Evolutionary conservation across 2,113 vertebrate species (phyloP).

Genomic region (Brachypodius melanocephalos): DNA sequence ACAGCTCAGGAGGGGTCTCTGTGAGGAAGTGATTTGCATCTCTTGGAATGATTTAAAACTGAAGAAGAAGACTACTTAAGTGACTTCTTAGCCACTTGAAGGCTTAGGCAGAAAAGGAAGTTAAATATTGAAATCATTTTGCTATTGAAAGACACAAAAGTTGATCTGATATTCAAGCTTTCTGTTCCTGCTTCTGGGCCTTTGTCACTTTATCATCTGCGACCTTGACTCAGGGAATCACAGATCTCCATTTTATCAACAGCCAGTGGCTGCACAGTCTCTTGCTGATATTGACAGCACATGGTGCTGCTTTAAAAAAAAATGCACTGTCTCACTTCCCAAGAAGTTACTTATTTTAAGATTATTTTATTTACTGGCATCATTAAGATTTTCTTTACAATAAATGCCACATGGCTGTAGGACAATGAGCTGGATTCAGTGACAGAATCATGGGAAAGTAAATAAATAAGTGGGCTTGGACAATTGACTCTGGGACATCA

Average conservation of each 20-base stretch:
- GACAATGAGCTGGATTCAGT: neutral
- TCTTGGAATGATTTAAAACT: conserved; percentile 30
- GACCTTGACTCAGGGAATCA: conserved; percentile 68
- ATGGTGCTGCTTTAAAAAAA: neutral
- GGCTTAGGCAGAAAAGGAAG: conserved; percentile 23
- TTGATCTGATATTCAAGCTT: conserved; percentile 42
- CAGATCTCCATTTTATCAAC: conserved; percentile 54
- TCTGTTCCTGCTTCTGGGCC: conserved; percentile 46
- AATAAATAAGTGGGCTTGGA: neutral
- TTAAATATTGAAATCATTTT: conserved; percentile 62
- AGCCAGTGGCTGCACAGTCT: conserved; percentile 42
- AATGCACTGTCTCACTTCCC: neutral
- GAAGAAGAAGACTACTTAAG: neutral
- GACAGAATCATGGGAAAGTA: neutral
- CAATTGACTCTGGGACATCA: neutral
- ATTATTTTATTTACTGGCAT: neutral
- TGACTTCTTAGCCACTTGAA: conserved; percentile 31
- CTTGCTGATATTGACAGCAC: neutral
- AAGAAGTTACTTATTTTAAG: neutral
- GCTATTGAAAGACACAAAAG: conserved; percentile 35
- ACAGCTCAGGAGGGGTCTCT: conserved; percentile 25
- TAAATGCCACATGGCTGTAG: neutral
- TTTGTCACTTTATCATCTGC: conserved; percentile 54
- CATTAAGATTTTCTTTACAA: neutral
- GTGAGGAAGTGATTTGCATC: conserved; percentile 12